Base-by-base conservation (phyloP, 2,888 invertebrate species). In the Synergus umbraculus region DNA sequence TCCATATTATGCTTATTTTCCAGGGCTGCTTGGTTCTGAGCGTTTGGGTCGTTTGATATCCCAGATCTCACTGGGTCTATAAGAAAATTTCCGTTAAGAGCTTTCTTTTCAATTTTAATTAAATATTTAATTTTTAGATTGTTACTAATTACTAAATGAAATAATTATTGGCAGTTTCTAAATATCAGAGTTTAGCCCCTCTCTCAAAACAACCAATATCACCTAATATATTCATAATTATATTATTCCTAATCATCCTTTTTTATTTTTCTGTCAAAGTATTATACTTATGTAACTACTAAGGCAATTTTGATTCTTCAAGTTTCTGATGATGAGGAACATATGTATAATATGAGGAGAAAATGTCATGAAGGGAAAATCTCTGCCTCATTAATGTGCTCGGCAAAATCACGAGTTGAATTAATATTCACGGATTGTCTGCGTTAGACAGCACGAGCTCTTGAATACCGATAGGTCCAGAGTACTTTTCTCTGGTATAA, bases 1-100 rank as follows among this genome's bases (percentile, higher is more conserved):
- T 93, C 92, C 88, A 91, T 90, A 81, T 92, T 92, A 83, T 92
- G 92, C 81, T 92, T 92, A 87, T 92, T 92, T 85, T 92, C 92
- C 82, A 92, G 83, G 22, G 91, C 91, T 7, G 91, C 92, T 78
- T 90, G 91, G 41, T 88, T 90, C 78, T 91, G 91, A 44, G 91
- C 91, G 79, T 85, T 90, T n/a, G 91, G 88, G 82, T 91, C 91
- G 83, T 90, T 91, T 65, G 88, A 86, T n/a, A 86, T 82, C 8
- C 89, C 87, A 15, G 88, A 83, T 54, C 90, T 84, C 46, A 86
- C 86, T 22, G 91, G 86, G 83, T 91, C 91, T 89, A 76, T 0
- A 85, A 79, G 7, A n/a, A 22, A 49, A 8, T 41, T 49, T 8
- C 8, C 7, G 8, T 54, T 54, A n/a, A 5, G 5, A 4, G 15